A percentile compares a stretch with the other conserved stretches of the same genome.
These are phyloP conservation scores for Parazoanthus atlanticus DNA, from an alignment of 92 coral and sea anemone genomes.

Conservation along the genomic window DNA sequence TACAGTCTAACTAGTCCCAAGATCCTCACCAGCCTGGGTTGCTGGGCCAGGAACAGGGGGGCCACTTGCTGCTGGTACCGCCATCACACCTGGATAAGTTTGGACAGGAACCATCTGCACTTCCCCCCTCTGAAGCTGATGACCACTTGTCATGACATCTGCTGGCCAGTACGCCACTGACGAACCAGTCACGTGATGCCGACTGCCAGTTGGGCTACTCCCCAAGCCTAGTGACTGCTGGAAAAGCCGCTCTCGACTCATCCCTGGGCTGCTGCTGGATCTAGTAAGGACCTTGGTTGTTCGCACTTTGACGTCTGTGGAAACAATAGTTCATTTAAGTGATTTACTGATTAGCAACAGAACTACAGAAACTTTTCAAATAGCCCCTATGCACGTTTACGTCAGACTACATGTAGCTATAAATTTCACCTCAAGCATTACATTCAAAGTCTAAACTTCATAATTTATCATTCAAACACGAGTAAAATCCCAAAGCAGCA, in stretches of 20 bases:
- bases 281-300: constrained; percentile 74
- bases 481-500: too few species aligned
- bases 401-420: not conserved
- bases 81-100: constrained; percentile 45
- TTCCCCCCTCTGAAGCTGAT: constrained; percentile 67
- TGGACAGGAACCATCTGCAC: constrained; percentile 78
- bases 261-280: constrained; percentile 85
- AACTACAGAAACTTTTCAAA: not conserved
- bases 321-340: not conserved
- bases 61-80: constrained; percentile 27
- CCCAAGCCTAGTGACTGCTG: constrained; percentile 60
- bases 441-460: too few species aligned
- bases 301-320: constrained; percentile 76
- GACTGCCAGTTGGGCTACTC: constrained; percentile 67
- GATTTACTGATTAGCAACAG: not conserved
- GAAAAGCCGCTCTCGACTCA: constrained; percentile 58
- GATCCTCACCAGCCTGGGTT: constrained; percentile 57
- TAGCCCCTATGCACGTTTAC: not conserved
- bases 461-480: too few species aligned
- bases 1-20: constrained; percentile 11
- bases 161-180: constrained; percentile 76
- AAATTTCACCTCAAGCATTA: too few species aligned
- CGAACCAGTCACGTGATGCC: constrained; percentile 63
- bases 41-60: constrained; percentile 33
- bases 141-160: constrained; percentile 70